phyloP scores from a whole-genome alignment of 2,888 invertebrate genomes.

The Hydrotaea cyrtoneurina region DNA sequence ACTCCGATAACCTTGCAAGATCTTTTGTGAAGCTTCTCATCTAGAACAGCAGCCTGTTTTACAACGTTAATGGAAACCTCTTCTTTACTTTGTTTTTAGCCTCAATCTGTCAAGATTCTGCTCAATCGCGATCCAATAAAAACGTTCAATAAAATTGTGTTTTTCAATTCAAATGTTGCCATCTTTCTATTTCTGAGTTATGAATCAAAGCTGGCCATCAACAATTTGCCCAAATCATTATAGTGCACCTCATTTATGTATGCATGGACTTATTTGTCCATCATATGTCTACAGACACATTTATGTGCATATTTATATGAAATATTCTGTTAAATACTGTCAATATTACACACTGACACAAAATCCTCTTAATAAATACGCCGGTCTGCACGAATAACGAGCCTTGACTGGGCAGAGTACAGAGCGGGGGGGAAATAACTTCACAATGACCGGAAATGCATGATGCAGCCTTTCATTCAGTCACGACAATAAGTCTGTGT shows the following conservation, averaged over 20 bases:
- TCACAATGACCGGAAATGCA: neutral
- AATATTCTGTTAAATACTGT: constrained; percentile 19
- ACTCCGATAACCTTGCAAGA: too few relatives aligned
- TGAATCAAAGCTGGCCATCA: neutral
- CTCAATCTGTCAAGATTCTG: too few relatives aligned
- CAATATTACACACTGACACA: constrained; percentile 2
- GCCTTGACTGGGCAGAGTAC: neutral
- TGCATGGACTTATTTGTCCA: neutral
- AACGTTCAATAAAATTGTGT: too few relatives aligned
- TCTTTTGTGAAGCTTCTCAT: too few relatives aligned
- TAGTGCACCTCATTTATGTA: neutral
- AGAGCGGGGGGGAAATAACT: neutral
- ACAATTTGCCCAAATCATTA: neutral
- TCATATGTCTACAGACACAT: neutral
- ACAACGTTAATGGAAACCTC: too few relatives aligned
- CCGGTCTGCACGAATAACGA: neutral
- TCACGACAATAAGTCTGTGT: neutral
- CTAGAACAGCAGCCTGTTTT: too few relatives aligned
- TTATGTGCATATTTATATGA: neutral
- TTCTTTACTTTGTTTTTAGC: too few relatives aligned
- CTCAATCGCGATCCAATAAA: too few relatives aligned
- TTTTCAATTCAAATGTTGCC: too few relatives aligned
- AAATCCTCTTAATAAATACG: constrained; percentile 12
- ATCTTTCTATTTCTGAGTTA: too few relatives aligned
- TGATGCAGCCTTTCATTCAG: neutral